Conservation (phyloP, 1,140 invertebrate genomes). For the Saccostrea cuccullata region DNA sequence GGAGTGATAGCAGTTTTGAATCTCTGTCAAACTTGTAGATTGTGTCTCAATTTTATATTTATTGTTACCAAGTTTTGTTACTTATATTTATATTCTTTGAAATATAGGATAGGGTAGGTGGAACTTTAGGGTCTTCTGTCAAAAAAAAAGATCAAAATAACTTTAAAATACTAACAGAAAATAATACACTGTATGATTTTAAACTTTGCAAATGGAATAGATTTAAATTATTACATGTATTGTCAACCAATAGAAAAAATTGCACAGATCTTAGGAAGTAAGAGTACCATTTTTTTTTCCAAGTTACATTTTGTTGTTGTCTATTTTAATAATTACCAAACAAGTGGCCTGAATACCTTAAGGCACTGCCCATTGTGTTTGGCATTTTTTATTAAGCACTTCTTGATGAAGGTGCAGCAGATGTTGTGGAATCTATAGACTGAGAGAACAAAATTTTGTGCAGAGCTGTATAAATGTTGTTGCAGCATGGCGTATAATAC, state of each 20-base stretch:
- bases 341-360: not conserved
- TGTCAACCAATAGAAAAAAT: not conserved
- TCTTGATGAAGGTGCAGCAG: not conserved
- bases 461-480: not conserved
- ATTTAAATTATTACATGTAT: not conserved
- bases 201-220: not conserved
- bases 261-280: not conserved
- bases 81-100: not conserved
- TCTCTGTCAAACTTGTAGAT: not conserved
- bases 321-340: not conserved
- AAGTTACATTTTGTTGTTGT: not conserved
- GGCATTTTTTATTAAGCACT: conserved; percentile 16
- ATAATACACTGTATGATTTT: no score
- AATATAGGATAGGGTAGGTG: not conserved
- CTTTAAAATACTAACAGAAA: no score
- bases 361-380: not conserved
- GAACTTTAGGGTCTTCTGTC: not conserved
- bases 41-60: not conserved
- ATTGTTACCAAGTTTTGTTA: not conserved
- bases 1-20: not conserved
- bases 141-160: not conserved
- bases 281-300: not conserved
- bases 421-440: conserved; percentile 7
- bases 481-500: not conserved
- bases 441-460: conserved; percentile 7